Conservation (phyloP, 2,888 invertebrate species). For the Masnerella sp. region DNA sequence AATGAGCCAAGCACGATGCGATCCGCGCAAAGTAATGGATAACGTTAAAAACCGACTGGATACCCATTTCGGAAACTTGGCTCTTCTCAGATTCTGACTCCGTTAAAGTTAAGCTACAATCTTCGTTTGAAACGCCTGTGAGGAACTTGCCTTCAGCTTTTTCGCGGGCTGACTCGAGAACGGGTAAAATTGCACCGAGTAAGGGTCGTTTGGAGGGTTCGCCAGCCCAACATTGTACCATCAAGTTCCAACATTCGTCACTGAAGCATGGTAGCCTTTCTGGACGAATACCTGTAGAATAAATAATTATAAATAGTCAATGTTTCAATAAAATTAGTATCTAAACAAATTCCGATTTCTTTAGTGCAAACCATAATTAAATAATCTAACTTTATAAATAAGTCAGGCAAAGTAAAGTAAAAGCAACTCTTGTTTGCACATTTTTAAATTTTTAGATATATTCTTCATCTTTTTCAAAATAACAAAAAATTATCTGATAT, state of each 20-base stretch:
- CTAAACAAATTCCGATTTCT: too few species aligned
- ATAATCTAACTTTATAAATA: too few species aligned
- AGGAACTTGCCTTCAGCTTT: conserved; percentile 73
- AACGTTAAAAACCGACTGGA: conserved; percentile 28
- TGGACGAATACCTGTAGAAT: conserved; percentile 84
- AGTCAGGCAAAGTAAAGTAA: too few species aligned
- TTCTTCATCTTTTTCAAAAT: too few species aligned
- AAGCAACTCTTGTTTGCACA: too few species aligned
- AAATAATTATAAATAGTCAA: background rate
- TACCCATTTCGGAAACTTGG: background rate
- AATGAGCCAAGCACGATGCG: background rate
- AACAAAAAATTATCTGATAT: too few species aligned
- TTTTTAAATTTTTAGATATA: too few species aligned
- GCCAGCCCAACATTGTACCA: conserved; percentile 91
- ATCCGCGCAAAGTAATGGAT: conserved; percentile 3
- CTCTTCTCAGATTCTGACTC: conserved; percentile 72
- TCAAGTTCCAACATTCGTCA: conserved; percentile 89
- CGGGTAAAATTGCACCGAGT: conserved; percentile 86
- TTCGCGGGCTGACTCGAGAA: conserved; percentile 76
- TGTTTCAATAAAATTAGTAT: too few species aligned
- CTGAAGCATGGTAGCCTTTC: conserved; percentile 87
- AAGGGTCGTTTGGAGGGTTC: conserved; percentile 86
- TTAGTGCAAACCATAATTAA: too few species aligned
- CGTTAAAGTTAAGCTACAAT: conserved; percentile 69
- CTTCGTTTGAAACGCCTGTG: conserved; percentile 63